Evolutionary conservation across 2,113 vertebrate species (phyloP).

Genomic region (Pomatostomus ruficeps): DNA sequence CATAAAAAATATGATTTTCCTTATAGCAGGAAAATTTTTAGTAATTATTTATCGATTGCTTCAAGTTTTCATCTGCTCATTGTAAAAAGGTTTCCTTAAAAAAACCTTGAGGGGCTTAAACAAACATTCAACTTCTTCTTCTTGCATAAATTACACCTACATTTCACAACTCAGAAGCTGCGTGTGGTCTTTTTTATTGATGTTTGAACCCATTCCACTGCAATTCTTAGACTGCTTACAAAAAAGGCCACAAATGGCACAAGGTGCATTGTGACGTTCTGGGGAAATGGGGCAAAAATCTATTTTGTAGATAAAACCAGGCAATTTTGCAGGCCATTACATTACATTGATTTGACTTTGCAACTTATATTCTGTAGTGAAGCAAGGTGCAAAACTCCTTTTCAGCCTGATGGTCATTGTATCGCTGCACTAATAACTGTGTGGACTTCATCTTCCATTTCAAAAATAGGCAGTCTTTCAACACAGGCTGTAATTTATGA

Average conservation of each 20-base stretch:
- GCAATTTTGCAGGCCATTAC: not conserved
- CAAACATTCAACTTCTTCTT: not conserved
- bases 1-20: not conserved
- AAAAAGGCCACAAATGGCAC: not conserved
- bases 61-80: not conserved
- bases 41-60: slow-evolving; percentile 13
- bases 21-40: not conserved
- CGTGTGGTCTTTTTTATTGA: not conserved
- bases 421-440: not conserved
- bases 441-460: not conserved
- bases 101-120: not conserved
- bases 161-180: not conserved
- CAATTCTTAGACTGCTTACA: not conserved
- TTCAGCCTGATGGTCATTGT: not conserved
- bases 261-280: not conserved
- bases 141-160: not conserved
- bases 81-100: not conserved
- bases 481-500: not conserved
- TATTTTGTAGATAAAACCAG: not conserved
- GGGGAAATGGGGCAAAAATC: not conserved
- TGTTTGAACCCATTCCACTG: not conserved
- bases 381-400: not conserved
- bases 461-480: not conserved
- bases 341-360: not conserved
- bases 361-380: not conserved